Evolutionary conservation across 2,797 vertebrate species (phyloP), one percentile per base, ranked within the genome.

Genomic region (Danio albolineatus): DNA sequence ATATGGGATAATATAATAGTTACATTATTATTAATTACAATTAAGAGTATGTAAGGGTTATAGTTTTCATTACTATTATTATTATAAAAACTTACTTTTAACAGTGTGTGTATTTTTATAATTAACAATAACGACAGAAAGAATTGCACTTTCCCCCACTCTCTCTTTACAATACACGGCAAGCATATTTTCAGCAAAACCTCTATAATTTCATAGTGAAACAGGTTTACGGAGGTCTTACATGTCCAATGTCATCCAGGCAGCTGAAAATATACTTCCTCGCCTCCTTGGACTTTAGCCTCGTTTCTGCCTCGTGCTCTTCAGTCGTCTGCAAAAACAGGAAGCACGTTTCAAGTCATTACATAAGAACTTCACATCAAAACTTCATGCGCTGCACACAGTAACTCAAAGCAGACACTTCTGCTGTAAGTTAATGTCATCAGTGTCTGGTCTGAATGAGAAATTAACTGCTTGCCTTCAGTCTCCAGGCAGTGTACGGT

Each of bases 281-380:
- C 91, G 98, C 97, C 89, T 99, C 98, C 93, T 99, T 99, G 88
- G 98, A 99, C 92, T 99, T 99, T 90, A 99, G 96, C 76, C 97
- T 95, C 4, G 98, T 99, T 91, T 99, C 98, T 64, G 95, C 93
- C 89, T 99, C 98, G 0, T 99, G 98, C 70, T 98, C 96, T 88
- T 98, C 97, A 74, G 97, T 95, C 61, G 96, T 96, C 98, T 99
- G 90, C 64, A 80, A 73, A 48, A 75, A 80, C n/a, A 54, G 73
- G 61, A 78, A 19, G 69, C 0, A 13, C 2, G 49, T 72, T 60
- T 8, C 74, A 41, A 62, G 10, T 51, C 19, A 70, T 69, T 69
- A 69, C 54, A 69, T 53, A 62, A 79, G 69, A 80, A 51, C 9
- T 53, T 67, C 14, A 61, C 43, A 69, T 66, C 28, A 54, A 69